Base-by-base conservation (phyloP, 2,888 invertebrate species). In the Anticlea derivata region DNA sequence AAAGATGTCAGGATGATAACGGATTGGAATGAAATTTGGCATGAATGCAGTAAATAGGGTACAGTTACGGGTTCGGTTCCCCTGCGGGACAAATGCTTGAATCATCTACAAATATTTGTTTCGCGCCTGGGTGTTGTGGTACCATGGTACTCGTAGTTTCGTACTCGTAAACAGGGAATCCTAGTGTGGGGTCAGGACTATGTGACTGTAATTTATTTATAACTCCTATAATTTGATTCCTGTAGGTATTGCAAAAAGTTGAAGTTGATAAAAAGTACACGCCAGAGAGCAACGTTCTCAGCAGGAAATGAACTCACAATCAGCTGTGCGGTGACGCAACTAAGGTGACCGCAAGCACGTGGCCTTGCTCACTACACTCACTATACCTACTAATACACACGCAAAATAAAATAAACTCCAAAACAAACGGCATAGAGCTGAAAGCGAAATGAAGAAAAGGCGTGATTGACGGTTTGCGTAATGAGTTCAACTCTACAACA, bases 271-370 rank as follows among this genome's bases (percentile, higher is more conserved):
- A n/a, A 17, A 17, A 17, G 2, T 23, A 6, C 22, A 27, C 24
- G 12, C 23, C 29, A 27, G 35, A 47, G 48, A 55, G 49, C 50
- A 53, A 49, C 41, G 48, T 34, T 46, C 46, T 43, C 26, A 44
- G 24, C 41, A 49, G 61, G 61, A 63, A 61, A 46, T 51, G 47
- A 47, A 22, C 17, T 8, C 35, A 20, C 58, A 58, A 61, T 72
- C 73, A 72, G 69, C 70, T 68, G 73, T 34, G 52, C 49, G 30
- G 46, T 67, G 65, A 73, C 66, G 69, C 58, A 61, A 62, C 53
- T 33, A 70, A 73, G 70, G 68, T 72, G 70, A 71, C 73, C 67
- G 67, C 39, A 40, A 50, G 40, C 47, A 30, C 12, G 45, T 17
- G 64, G 55, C 69, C 69, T 71, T 68, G 60, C 37, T n/a, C 11